Percentiles rank a stretch among this genome's conserved stretches.
Evolutionary conservation across 2,113 vertebrate species (phyloP).

Genomic region (Petromus typicus): DNA sequence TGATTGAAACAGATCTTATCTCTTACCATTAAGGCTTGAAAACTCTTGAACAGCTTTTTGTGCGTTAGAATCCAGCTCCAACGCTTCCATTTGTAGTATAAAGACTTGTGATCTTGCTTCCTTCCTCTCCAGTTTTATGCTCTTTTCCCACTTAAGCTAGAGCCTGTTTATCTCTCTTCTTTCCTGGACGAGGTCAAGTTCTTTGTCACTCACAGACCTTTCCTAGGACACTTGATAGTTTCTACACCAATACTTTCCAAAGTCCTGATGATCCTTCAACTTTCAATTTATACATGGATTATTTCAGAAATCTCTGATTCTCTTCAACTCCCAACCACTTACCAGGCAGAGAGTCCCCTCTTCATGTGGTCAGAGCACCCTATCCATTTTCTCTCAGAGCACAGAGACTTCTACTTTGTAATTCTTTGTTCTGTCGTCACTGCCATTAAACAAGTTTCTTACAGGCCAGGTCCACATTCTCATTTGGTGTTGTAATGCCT

Average conservation of each 20-base stretch:
- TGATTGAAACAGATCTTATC: slow-evolving; percentile 25
- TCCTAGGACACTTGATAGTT: not conserved
- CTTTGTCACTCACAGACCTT: not conserved
- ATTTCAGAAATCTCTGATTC: not conserved
- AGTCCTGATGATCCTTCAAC: not conserved
- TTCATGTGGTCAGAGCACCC: not conserved
- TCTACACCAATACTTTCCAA: not conserved
- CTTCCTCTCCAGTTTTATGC: too few relatives aligned
- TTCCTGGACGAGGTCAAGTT: not conserved
- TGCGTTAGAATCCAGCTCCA: slow-evolving; percentile 30
- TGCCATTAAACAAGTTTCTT: not conserved
- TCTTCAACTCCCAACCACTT: not conserved
- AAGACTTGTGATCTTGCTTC: not conserved
- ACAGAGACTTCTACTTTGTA: not conserved
- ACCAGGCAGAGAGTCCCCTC: not conserved
- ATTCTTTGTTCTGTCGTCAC: not conserved
- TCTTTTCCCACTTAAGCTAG: not conserved
- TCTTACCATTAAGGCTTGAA: slow-evolving; percentile 21
- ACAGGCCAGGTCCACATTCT: not conserved
- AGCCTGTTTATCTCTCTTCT: not conserved
- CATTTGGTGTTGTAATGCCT: not conserved
- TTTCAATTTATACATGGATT: not conserved
- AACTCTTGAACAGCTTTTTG: not conserved
- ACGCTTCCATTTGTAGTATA: not conserved
- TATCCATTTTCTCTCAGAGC: not conserved